These are phyloP conservation scores for Sweltsa coloradensis DNA, from an alignment of 1,140 invertebrate genomes.

Conservation along the genomic window DNA sequence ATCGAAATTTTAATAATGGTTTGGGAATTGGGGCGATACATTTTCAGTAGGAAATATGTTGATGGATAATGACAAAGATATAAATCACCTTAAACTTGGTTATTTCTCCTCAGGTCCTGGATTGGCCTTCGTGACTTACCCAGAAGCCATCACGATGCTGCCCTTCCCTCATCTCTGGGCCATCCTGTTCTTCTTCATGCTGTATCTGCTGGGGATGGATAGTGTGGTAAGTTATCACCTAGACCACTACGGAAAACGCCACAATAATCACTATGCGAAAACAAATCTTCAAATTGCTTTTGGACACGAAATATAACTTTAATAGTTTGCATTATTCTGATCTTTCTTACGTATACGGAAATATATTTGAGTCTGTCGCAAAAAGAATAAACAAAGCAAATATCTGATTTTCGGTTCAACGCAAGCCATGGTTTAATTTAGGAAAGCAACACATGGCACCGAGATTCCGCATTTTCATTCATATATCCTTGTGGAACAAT, in stretches of 20 bases:
- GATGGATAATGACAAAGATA: neutral
- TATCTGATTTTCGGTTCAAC: neutral
- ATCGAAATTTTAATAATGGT: neutral
- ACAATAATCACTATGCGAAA: neutral
- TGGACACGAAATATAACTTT: neutral
- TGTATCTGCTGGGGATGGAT: conserved; percentile 62
- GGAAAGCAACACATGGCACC: too few species aligned
- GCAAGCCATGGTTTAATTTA: too few species aligned
- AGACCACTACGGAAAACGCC: neutral
- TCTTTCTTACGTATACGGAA: neutral
- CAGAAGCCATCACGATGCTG: conserved; percentile 66
- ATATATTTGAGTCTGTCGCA: neutral
- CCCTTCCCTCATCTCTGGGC: conserved; percentile 67
- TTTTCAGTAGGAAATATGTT: neutral
- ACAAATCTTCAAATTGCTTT: neutral
- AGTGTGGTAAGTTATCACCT: conserved; percentile 34
- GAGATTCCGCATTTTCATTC: too few species aligned
- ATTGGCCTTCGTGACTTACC: conserved; percentile 68
- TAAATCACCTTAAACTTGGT: conserved; percentile 1
- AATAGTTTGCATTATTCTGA: neutral
- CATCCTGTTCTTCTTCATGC: conserved; percentile 73
- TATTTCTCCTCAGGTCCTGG: conserved; percentile 46
- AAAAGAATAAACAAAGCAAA: neutral
- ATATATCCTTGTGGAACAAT: too few species aligned
- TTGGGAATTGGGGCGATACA: neutral